phyloP scores from a whole-genome alignment of 2,888 invertebrate genomes.

The Rotaria socialis region DNA sequence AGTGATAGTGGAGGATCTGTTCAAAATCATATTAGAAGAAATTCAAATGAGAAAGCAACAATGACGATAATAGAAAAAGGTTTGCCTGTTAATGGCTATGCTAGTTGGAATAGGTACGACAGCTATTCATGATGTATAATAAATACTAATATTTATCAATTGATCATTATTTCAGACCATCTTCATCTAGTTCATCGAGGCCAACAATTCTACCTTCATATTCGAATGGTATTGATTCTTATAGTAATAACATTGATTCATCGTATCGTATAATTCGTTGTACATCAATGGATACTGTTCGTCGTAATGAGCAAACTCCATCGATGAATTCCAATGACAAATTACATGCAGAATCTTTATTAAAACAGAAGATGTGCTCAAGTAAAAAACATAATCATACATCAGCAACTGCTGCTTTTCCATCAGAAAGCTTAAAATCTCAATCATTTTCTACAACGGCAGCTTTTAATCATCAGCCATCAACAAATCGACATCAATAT shows the following conservation, averaged over 20 bases:
- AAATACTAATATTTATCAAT: background rate
- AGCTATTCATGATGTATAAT: background rate
- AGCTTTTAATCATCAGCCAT: background rate
- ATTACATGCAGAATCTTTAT: background rate
- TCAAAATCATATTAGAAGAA: background rate
- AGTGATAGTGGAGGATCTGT: slow-evolving; percentile 32
- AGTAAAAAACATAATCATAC: slow-evolving; percentile 36
- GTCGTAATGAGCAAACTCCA: background rate
- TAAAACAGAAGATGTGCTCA: slow-evolving; percentile 13
- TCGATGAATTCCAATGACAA: background rate
- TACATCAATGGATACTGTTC: slow-evolving; percentile 22
- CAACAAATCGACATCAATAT: background rate
- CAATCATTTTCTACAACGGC: background rate
- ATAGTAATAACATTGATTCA: background rate
- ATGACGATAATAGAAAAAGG: background rate
- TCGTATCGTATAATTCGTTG: slow-evolving; percentile 19
- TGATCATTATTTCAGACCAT: background rate
- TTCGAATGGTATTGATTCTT: background rate
- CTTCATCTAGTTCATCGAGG: background rate
- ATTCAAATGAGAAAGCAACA: background rate
- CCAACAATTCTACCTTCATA: background rate
- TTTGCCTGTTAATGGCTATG: background rate
- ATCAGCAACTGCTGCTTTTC: slow-evolving; percentile 57
- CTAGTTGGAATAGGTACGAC: background rate
- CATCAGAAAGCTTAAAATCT: slow-evolving; percentile 64